Evolutionary conservation across 2,888 invertebrate species (phyloP).

Genomic region (Cerceris rybyensis): DNA sequence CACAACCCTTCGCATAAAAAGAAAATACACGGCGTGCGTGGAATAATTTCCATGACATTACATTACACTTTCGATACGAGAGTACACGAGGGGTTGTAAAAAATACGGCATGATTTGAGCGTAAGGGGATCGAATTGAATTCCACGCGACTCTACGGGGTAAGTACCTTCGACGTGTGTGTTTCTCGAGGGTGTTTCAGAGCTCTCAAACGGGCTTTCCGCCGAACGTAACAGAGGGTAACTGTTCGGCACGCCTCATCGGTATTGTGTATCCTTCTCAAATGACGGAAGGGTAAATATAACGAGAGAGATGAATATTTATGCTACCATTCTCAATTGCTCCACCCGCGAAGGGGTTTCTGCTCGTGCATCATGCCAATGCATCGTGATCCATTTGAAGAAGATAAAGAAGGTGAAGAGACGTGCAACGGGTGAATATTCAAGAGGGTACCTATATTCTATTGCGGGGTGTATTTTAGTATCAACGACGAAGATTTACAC

Average conservation of each 20-base stretch:
- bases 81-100: neutral
- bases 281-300: constrained; percentile 67
- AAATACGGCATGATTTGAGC: constrained; percentile 4
- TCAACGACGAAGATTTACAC: constrained; percentile 52
- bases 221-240: constrained; percentile 49
- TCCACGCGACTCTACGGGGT: constrained; percentile 26
- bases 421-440: constrained; percentile 42
- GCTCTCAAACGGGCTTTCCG: constrained; percentile 50
- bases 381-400: constrained; percentile 31
- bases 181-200: constrained; percentile 40
- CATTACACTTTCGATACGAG: constrained; percentile 1
- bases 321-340: constrained; percentile 57
- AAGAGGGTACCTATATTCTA: constrained; percentile 11
- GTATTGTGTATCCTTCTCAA: constrained; percentile 51
- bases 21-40: constrained; percentile 1
- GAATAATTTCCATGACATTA: constrained; percentile 9
- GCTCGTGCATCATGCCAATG: constrained; percentile 38
- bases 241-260: constrained; percentile 34
- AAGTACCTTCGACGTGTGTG: constrained; percentile 35
- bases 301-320: constrained; percentile 72
- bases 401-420: constrained; percentile 16
- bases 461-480: constrained; percentile 7
- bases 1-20: neutral
- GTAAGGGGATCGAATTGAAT: constrained; percentile 47
- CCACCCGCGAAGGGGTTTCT: constrained; percentile 24